Percentiles rank a stretch among this genome's conserved stretches.
Conservation (phyloP, 2,797 vertebrate species). For the Bucorvus abyssinicus region DNA sequence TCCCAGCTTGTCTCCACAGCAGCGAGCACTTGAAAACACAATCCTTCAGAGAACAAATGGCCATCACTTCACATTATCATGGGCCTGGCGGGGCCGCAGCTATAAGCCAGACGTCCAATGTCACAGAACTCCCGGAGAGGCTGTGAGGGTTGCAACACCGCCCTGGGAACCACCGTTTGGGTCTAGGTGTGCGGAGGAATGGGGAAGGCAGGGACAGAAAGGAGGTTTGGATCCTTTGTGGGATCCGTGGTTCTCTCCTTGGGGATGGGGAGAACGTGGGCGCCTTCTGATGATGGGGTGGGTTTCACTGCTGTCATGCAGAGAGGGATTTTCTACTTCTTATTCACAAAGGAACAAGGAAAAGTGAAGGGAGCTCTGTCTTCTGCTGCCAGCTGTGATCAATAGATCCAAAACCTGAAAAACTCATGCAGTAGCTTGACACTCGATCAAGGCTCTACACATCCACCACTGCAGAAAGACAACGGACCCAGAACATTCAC, state of each 20-base stretch:
- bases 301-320: background rate
- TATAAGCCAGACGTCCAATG: slow-evolving; percentile 14
- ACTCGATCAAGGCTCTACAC: background rate
- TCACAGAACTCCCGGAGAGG: background rate
- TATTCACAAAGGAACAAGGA: background rate
- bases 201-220: background rate
- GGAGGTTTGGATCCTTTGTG: background rate
- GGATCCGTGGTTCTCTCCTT: background rate
- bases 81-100: background rate
- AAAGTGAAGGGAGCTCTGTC: background rate
- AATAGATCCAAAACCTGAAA: background rate
- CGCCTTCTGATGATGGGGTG: background rate
- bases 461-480: background rate
- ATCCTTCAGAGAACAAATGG: background rate
- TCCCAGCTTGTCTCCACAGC: background rate
- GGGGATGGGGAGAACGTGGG: background rate
- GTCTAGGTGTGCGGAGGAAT: background rate
- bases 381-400: background rate
- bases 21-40: background rate
- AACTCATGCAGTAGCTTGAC: background rate
- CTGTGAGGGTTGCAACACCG: background rate
- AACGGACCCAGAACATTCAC: background rate
- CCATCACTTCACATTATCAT: slow-evolving; percentile 6
- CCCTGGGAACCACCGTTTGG: background rate
- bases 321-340: background rate